A percentile compares a stretch with the other conserved stretches of the same genome.
phyloP scores from a whole-genome alignment of 2,888 invertebrate species.

The Litoditis marina region DNA sequence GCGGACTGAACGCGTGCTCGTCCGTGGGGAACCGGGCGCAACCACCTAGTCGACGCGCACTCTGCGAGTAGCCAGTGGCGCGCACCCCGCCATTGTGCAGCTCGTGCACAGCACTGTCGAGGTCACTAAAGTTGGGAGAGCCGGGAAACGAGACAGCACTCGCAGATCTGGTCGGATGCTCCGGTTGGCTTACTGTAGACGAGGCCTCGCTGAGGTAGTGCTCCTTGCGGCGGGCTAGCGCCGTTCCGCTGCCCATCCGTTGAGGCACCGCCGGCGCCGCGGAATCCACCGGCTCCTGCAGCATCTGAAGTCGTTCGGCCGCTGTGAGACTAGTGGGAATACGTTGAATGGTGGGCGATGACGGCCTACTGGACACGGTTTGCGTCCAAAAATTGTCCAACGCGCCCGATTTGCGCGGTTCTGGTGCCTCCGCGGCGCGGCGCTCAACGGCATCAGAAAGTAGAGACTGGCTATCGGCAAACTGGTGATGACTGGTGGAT shows the following conservation, averaged over 20 bases:
- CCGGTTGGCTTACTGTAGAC: constrained; percentile 8
- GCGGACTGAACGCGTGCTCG: constrained; percentile 43
- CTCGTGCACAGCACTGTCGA: constrained; percentile 48
- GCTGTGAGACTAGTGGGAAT: constrained; percentile 51
- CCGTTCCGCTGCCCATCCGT: constrained; percentile 36
- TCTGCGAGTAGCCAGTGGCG: constrained; percentile 14
- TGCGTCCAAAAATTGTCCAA: constrained; percentile 49
- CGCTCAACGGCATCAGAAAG: constrained; percentile 29
- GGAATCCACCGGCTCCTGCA: constrained; percentile 50
- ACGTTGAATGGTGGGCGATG: constrained; percentile 41
- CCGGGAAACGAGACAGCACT: background rate
- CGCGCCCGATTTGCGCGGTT: constrained; percentile 27
- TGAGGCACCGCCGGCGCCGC: constrained; percentile 29
- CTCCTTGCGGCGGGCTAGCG: constrained; percentile 44
- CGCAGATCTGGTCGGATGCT: background rate
- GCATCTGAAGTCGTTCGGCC: constrained; percentile 55
- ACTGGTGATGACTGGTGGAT: constrained; percentile 40
- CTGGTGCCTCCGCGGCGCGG: constrained; percentile 32
- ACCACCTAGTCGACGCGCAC: constrained; percentile 29
- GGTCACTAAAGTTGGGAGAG: constrained; percentile 46
- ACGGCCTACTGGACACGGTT: constrained; percentile 41
- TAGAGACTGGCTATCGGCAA: constrained; percentile 23
- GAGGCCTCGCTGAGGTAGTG: constrained; percentile 42
- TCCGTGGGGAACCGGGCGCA: constrained; percentile 56
- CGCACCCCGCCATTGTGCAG: constrained; percentile 5